Evolutionary conservation across 2,797 vertebrate species (phyloP), one percentile per base, ranked within the genome.

Genomic region (Etheostoma perlongum): DNA sequence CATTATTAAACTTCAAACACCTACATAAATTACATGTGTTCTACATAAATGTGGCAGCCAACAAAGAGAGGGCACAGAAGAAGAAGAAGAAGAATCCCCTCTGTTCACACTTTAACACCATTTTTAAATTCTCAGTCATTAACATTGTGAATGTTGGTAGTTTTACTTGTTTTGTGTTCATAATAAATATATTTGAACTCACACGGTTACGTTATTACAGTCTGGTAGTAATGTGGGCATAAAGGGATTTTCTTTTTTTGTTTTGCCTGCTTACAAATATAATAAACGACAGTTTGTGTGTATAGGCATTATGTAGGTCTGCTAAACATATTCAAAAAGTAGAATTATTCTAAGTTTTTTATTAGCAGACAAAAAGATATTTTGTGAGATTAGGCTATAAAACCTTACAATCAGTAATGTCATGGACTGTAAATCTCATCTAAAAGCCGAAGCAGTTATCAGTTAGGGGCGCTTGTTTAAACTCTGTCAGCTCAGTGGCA

Each of bases 391-490:
- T 6, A 47, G 19, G 33, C 19, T n/a, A 27, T 6, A 15, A 60
- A 67, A 74, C 30, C 72, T 82, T 54, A 67, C 54, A 72, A 21
- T 65, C 59, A 70, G 58, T 49, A 48, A 58, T 44, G 54, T 53
- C 27, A 40, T 40, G 36, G 10, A 40, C 10, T 11, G 36, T 62
- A n/a, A 69, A 78, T 72, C 55, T 74, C 15, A 72, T 51, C 27
- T 67, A 40, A 65, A 67, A 25, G 18, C 66, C 67, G 57, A 76
- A 73, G 68, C 72, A 70, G 19, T 58, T 44, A 58, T 44, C 67
- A 76, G 44, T 53, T 49, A 61, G 33, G 48, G 72, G 68, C 9
- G 11, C 13, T 67, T 88, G 74, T 88, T 89, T 82, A 87, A 76
- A 76, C 33, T 21, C 68, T 66, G 52, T 47, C 42, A 61, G 52